Conservation (phyloP, 2,888 invertebrate species). For the Thymelicus sylvestris region DNA sequence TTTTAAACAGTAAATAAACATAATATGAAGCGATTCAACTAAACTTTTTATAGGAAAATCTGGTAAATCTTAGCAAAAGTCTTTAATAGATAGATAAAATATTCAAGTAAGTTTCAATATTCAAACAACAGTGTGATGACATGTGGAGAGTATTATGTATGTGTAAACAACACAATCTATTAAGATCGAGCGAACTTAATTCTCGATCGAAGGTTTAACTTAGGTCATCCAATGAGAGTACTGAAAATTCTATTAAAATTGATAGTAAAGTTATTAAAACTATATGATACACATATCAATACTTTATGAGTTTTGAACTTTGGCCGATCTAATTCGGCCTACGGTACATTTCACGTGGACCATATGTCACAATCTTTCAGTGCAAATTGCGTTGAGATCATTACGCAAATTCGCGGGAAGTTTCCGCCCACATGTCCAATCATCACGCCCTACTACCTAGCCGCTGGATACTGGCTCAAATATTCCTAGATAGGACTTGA, state of each 20-base stretch:
- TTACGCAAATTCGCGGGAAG: conserved; percentile 27
- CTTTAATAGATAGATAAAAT: too few relatives aligned
- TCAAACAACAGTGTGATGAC: too few relatives aligned
- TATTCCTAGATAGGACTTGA: background rate
- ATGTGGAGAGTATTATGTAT: too few relatives aligned
- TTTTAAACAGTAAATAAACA: conserved; percentile 4
- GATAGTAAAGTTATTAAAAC: too few relatives aligned
- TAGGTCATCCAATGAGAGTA: too few relatives aligned
- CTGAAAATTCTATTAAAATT: too few relatives aligned
- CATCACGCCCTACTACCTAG: conserved; percentile 43
- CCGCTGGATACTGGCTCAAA: background rate
- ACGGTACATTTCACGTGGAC: conserved; percentile 2
- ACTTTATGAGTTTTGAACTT: background rate
- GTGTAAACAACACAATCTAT: too few relatives aligned
- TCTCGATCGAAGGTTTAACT: too few relatives aligned
- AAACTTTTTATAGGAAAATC: background rate
- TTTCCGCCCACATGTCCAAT: conserved; percentile 47
- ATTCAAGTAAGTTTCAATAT: too few relatives aligned
- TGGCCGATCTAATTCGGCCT: conserved; percentile 4
- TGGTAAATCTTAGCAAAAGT: too few relatives aligned
- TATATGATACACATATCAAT: background rate
- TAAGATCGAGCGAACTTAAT: too few relatives aligned
- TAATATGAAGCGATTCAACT: conserved; percentile 4
- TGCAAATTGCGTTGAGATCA: conserved; percentile 18
- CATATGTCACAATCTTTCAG: conserved; percentile 25